A percentile compares a stretch with the other conserved stretches of the same genome.
Conservation (phyloP, 2,888 invertebrate species). For the Tenodera sinensis region DNA sequence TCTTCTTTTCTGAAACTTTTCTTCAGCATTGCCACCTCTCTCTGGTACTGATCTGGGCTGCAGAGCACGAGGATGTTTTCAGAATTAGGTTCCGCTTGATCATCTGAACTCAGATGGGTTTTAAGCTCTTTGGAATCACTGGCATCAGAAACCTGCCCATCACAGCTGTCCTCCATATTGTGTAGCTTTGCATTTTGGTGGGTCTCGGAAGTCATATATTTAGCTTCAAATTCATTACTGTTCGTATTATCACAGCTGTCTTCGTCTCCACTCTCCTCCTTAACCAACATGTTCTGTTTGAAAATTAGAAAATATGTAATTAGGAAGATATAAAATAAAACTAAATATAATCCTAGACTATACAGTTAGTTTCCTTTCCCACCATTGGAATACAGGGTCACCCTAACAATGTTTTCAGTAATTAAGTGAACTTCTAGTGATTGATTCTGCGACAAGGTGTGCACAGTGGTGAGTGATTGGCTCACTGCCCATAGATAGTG, state of each 20-base stretch:
- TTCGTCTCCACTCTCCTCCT: not conserved
- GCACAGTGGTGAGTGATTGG: too few relatives aligned
- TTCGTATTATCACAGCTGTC: not conserved
- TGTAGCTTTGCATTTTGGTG: not conserved
- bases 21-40: not conserved
- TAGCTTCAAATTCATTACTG: not conserved
- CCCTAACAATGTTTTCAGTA: too few relatives aligned
- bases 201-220: not conserved
- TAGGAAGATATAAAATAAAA: not conserved
- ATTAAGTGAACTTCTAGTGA: too few relatives aligned
- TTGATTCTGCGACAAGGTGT: too few relatives aligned
- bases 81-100: not conserved
- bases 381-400: too few relatives aligned
- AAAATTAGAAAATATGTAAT: not conserved
- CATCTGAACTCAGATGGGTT: not conserved
- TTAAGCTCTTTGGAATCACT: not conserved
- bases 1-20: not conserved
- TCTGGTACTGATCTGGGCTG: not conserved
- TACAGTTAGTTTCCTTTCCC: too few relatives aligned
- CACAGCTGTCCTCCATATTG: not conserved
- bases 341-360: not conserved
- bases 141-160: not conserved
- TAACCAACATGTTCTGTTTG: not conserved
- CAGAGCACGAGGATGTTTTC: slow-evolving; percentile 10
- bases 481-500: too few relatives aligned